Conservation (phyloP, 1,140 invertebrate genomes). For the Scaptomyza hsui region DNA sequence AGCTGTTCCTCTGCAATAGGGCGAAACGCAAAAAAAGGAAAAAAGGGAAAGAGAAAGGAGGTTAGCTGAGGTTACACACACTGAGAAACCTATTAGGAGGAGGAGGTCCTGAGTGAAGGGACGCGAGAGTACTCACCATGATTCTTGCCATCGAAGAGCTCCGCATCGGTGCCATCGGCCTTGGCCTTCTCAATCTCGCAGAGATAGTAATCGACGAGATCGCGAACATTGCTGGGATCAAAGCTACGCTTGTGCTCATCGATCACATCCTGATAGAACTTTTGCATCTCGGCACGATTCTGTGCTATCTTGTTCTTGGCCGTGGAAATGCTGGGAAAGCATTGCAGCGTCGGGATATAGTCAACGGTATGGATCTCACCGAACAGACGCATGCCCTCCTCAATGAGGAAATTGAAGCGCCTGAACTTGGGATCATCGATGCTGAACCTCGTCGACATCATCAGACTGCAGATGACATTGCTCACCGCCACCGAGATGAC, state of each 20-base stretch:
- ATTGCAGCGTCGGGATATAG: conserved; percentile 87
- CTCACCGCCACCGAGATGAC: conserved; percentile 92
- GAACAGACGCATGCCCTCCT: conserved; percentile 95
- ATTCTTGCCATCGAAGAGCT: conserved; percentile 91
- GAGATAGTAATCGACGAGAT: conserved; percentile 94
- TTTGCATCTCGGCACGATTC: conserved; percentile 92
- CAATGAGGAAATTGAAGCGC: conserved; percentile 92
- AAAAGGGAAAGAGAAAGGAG: background rate
- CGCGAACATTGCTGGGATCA: conserved; percentile 90
- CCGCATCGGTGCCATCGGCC: conserved; percentile 88
- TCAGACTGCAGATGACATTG: conserved; percentile 95
- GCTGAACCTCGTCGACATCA: conserved; percentile 94
- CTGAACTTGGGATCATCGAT: conserved; percentile 90
- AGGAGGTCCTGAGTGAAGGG: too few species aligned
- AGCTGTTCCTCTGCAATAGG: conserved; percentile 91
- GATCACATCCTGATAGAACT: conserved; percentile 92
- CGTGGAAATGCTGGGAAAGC: conserved; percentile 89
- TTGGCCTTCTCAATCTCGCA: conserved; percentile 93
- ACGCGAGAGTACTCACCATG: conserved; percentile 68
- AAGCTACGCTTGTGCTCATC: conserved; percentile 91
- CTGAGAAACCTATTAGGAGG: too few species aligned
- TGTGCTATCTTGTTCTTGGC: conserved; percentile 90
- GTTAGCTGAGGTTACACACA: background rate
- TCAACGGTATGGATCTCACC: conserved; percentile 90
- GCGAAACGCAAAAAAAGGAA: background rate